Evolutionary conservation across 2,113 vertebrate species (phyloP), one percentile per base, ranked within the genome.

Genomic region (Petromus typicus): DNA sequence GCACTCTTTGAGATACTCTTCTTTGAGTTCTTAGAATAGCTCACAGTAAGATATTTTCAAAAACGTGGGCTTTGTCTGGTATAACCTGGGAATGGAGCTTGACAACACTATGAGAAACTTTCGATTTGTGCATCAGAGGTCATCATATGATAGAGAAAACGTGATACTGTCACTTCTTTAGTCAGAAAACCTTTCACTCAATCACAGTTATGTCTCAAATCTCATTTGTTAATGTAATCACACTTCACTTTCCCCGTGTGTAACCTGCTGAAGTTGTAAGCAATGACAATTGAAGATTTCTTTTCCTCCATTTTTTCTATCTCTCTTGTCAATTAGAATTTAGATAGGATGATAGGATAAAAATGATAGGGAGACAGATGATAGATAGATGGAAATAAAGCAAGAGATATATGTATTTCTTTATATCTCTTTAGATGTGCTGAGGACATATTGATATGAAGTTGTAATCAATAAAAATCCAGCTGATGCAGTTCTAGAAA

Each of bases 401-500:
- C 22, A 90, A 93, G 25, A 1, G 48, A 81, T 89, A 57, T 90
- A 94, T 94, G 84, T 63, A 80, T 51, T 34, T 56, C 23, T 43
- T 10, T 66, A 27, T 45, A 22, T 80, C 66, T 95, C 86, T 91
- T 45, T 89, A 86, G 23, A 94, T 83, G 8, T 75, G 27, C 20
- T 40, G 20, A 64, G 85, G 43, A 67, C 30, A 94, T 22, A 92
- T 61, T 20, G 76, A 51, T 64, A 51, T 89, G 51, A 97, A 95
- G 75, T 76, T 93, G 2, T 86, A 86, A 96, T 95, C 82, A 95
- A 95, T 85, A 95, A 95, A 91, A 79, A 78, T 91, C 27, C 17
- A 80, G 63, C 40, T 91, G 32, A 54, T 85, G 23, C 13, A 64
- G 18, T 40, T 95, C 63, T 75, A 78, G 84, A 81, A 85, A 86